Percentiles rank a stretch among this genome's conserved stretches.
phyloP scores from a whole-genome alignment of 2,888 invertebrate species.

The Folsomia candida region DNA sequence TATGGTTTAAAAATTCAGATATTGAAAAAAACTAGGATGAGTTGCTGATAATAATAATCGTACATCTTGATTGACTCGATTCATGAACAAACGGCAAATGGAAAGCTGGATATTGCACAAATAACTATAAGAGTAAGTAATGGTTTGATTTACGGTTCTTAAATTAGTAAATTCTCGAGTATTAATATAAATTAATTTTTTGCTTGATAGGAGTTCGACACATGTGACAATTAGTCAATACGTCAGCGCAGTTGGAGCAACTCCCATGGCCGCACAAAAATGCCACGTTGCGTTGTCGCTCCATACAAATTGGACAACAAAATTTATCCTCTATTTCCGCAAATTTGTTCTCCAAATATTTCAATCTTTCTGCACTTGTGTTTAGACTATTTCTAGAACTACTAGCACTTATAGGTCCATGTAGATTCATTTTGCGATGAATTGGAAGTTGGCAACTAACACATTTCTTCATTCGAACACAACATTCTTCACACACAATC shows the following conservation, averaged over 20 bases:
- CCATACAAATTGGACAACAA: slow-evolving; percentile 85
- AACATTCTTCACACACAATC: slow-evolving; percentile 72
- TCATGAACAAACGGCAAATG: background rate
- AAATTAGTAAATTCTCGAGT: too few species aligned
- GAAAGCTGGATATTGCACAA: too few species aligned
- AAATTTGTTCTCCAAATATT: slow-evolving; percentile 72
- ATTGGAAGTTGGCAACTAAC: slow-evolving; percentile 66
- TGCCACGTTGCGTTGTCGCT: slow-evolving; percentile 66
- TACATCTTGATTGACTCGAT: too few species aligned
- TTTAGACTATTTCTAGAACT: slow-evolving; percentile 52
- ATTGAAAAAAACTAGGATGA: too few species aligned
- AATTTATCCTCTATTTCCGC: slow-evolving; percentile 83
- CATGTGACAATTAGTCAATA: slow-evolving; percentile 82
- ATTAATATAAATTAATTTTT: too few species aligned
- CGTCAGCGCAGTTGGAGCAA: slow-evolving; percentile 76
- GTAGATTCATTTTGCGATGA: slow-evolving; percentile 51
- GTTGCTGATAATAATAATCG: too few species aligned
- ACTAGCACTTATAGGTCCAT: slow-evolving; percentile 36
- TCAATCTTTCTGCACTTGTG: slow-evolving; percentile 66
- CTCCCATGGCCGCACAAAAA: slow-evolving; percentile 87
- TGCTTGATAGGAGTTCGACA: slow-evolving; percentile 73
- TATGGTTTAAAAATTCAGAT: too few species aligned
- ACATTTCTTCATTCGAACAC: slow-evolving; percentile 74
- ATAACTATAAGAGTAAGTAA: too few species aligned
- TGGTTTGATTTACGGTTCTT: too few species aligned